phyloP scores from a whole-genome alignment of 1,140 invertebrate genomes.

The Rhynchophorus ferrugineus region DNA sequence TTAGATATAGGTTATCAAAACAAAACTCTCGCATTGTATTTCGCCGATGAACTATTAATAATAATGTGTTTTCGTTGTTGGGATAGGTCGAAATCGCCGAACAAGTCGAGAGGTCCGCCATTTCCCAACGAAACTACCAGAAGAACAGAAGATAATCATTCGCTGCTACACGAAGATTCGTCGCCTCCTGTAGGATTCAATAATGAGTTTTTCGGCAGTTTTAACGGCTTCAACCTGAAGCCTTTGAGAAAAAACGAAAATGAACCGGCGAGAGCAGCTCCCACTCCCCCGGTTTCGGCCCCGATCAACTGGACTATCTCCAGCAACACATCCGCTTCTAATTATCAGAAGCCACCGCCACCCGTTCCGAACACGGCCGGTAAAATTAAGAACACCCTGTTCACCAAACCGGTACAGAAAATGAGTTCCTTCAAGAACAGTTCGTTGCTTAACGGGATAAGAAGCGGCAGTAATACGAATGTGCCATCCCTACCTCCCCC shows the following conservation, averaged over 20 bases:
- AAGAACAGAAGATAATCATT: conserved; percentile 47
- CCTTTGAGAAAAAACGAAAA: conserved; percentile 52
- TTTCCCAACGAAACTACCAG: conserved; percentile 47
- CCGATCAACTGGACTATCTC: conserved; percentile 3
- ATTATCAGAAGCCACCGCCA: conserved; percentile 30
- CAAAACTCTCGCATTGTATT: too few species aligned
- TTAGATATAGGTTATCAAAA: conserved; percentile 8
- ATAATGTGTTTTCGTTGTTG: conserved; percentile 21
- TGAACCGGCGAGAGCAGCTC: conserved; percentile 43
- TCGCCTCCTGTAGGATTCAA: conserved; percentile 37
- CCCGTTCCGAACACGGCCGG: conserved; percentile 39
- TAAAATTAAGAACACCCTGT: conserved; percentile 38
- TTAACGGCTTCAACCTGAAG: conserved; percentile 73
- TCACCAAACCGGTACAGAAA: conserved; percentile 29
- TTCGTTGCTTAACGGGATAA: conserved; percentile 31
- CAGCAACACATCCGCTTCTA: conserved; percentile 7
- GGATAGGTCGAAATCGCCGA: conserved; percentile 40
- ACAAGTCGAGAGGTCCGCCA: conserved; percentile 46
- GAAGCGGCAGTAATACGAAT: conserved; percentile 42
- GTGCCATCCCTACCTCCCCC: conserved; percentile 51
- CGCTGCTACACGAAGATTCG: conserved; percentile 38
- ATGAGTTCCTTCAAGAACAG: conserved; percentile 30
- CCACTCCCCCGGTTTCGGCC: conserved; percentile 39
- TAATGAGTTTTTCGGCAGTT: conserved; percentile 69
- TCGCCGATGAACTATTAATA: not conserved